Conservation (phyloP, 2,888 invertebrate genomes). For the Mythimna vitellina region DNA sequence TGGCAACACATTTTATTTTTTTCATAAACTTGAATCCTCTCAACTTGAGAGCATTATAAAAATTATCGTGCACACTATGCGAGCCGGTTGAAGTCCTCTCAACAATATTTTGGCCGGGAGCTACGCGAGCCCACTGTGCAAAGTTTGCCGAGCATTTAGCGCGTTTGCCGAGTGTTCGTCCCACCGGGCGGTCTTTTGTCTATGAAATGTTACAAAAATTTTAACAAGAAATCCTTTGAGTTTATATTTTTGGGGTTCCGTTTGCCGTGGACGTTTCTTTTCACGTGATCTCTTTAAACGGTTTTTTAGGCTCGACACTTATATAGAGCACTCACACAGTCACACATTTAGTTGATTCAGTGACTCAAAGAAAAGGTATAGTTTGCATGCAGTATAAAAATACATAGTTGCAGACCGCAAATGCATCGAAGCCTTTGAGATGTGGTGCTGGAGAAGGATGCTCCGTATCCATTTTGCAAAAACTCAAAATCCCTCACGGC, state of each 20-base stretch:
- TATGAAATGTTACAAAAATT: slow-evolving; percentile 47
- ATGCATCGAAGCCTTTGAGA: too few species aligned
- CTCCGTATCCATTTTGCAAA: too few species aligned
- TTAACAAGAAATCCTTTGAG: slow-evolving; percentile 44
- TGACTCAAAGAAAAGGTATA: not conserved
- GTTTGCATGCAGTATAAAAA: too few species aligned
- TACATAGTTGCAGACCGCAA: too few species aligned
- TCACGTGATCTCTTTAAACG: not conserved
- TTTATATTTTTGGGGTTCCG: slow-evolving; percentile 33
- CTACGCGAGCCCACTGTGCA: slow-evolving; percentile 68
- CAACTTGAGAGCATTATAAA: slow-evolving; percentile 79
- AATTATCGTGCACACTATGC: slow-evolving; percentile 81
- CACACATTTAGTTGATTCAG: too few species aligned
- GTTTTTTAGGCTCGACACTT: not conserved
- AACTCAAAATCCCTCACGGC: too few species aligned
- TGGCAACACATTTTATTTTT: slow-evolving; percentile 54
- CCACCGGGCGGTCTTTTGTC: slow-evolving; percentile 67
- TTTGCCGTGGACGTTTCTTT: not conserved
- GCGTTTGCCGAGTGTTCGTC: slow-evolving; percentile 65
- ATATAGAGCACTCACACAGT: not conserved
- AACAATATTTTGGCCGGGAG: slow-evolving; percentile 80
- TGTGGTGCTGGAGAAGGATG: too few species aligned
- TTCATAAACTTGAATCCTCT: slow-evolving; percentile 69
- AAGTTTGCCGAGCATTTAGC: slow-evolving; percentile 72
- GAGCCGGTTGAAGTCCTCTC: slow-evolving; percentile 74